A percentile compares a stretch with the other conserved stretches of the same genome.
Conservation (phyloP, 37 sponge, comb jelly and placozoan species). For the Amphimedon queenslandica region DNA sequence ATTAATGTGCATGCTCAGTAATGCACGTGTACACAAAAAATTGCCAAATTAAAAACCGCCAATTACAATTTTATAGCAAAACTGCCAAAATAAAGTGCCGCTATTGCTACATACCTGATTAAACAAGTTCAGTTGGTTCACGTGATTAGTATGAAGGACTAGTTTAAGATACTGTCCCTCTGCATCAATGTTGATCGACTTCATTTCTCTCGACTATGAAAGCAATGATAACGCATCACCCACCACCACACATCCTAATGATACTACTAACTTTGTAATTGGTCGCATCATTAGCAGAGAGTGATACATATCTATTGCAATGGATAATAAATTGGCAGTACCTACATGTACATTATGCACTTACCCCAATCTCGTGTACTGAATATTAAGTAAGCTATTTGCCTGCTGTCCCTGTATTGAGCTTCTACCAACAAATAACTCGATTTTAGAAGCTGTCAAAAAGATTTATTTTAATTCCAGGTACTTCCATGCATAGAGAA, state of each 20-base stretch:
- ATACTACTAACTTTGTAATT: constrained; percentile 29
- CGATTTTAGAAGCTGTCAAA: constrained; percentile 40
- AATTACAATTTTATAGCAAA: too few relatives aligned
- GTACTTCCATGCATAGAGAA: too few relatives aligned
- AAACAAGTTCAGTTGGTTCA: constrained; percentile 78
- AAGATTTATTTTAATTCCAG: too few relatives aligned
- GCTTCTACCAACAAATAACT: constrained; percentile 37
- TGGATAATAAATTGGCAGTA: neutral
- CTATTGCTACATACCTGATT: too few relatives aligned
- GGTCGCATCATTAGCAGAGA: constrained; percentile 51
- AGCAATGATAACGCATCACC: neutral
- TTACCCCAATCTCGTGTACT: constrained; percentile 35
- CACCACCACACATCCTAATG: neutral
- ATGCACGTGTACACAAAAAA: too few relatives aligned
- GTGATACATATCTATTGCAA: constrained; percentile 22
- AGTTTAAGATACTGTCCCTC: constrained; percentile 60
- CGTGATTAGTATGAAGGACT: constrained; percentile 66
- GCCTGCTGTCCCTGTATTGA: too few relatives aligned
- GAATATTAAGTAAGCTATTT: constrained; percentile 3
- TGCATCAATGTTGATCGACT: constrained; percentile 74
- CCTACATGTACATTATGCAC: too few relatives aligned
- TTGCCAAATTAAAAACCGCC: too few relatives aligned
- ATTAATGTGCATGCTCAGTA: too few relatives aligned
- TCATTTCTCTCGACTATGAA: constrained; percentile 72
- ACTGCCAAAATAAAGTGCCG: too few relatives aligned